Conservation (phyloP, 2,113 vertebrate species). For the Promerops cafer region DNA sequence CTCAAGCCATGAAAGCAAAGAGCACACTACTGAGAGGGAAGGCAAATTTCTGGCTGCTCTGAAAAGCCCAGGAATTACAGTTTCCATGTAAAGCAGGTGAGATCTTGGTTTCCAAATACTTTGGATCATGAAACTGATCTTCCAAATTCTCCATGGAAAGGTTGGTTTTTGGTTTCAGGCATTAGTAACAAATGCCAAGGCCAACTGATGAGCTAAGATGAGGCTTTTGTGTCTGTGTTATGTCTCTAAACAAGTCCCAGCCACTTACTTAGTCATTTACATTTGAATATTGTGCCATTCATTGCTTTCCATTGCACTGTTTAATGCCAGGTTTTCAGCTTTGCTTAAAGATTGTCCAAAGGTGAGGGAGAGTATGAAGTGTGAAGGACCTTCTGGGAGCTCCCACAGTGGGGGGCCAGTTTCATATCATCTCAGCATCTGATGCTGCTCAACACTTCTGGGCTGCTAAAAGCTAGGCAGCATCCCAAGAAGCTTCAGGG, state of each 20-base stretch:
- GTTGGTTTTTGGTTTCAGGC: neutral
- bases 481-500: neutral
- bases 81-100: conserved; percentile 29
- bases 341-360: neutral
- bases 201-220: neutral
- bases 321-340: neutral
- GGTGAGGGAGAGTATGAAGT: neutral
- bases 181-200: neutral
- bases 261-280: neutral
- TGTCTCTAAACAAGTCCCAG: neutral
- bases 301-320: neutral
- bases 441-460: neutral
- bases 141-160: conserved; percentile 2
- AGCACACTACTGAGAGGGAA: neutral
- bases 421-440: neutral
- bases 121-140: neutral
- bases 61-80: neutral
- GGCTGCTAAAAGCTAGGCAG: neutral
- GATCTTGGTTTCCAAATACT: neutral
- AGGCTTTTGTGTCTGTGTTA: neutral
- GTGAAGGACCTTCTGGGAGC: neutral
- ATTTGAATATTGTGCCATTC: neutral
- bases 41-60: neutral
- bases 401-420: neutral
- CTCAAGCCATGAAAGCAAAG: neutral